These are phyloP conservation scores for Ectropis grisescens DNA, from an alignment of 1,140 invertebrate genomes.

Conservation along the genomic window DNA sequence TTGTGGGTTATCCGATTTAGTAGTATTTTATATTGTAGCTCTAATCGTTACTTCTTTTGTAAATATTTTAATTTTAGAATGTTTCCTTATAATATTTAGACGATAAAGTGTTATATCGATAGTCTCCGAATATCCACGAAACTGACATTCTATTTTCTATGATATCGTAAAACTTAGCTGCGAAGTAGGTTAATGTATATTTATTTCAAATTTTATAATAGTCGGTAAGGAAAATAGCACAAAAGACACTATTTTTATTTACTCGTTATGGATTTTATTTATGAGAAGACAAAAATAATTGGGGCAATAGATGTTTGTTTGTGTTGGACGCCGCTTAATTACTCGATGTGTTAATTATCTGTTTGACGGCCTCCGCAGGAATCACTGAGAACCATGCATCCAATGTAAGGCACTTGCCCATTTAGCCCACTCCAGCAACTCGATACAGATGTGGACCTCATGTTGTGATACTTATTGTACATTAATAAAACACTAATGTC, in stretches of 20 bases:
- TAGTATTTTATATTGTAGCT: constrained; percentile 47
- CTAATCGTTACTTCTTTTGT: constrained; percentile 43
- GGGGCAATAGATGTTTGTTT: constrained; percentile 46
- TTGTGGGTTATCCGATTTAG: constrained; percentile 48
- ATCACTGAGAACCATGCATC: too few relatives aligned
- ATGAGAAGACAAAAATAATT: constrained; percentile 26
- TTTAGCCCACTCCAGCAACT: too few relatives aligned
- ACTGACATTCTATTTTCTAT: constrained; percentile 14
- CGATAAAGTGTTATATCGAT: neutral
- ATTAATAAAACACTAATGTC: too few relatives aligned
- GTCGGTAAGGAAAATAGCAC: constrained; percentile 37
- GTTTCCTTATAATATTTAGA: too few relatives aligned
- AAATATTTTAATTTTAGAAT: constrained; percentile 32
- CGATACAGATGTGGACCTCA: too few relatives aligned
- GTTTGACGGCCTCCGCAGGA: too few relatives aligned
- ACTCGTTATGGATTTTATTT: constrained; percentile 45
- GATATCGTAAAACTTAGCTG: constrained; percentile 17
- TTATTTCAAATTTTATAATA: constrained; percentile 46
- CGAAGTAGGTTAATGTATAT: constrained; percentile 30
- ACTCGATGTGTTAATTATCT: too few relatives aligned
- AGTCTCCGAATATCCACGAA: constrained; percentile 7
- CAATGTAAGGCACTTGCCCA: too few relatives aligned
- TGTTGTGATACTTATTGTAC: too few relatives aligned
- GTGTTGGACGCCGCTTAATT: too few relatives aligned
- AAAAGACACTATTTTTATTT: constrained; percentile 65